Conservation (phyloP, 2,113 vertebrate genomes). For the Monopterus albus region DNA sequence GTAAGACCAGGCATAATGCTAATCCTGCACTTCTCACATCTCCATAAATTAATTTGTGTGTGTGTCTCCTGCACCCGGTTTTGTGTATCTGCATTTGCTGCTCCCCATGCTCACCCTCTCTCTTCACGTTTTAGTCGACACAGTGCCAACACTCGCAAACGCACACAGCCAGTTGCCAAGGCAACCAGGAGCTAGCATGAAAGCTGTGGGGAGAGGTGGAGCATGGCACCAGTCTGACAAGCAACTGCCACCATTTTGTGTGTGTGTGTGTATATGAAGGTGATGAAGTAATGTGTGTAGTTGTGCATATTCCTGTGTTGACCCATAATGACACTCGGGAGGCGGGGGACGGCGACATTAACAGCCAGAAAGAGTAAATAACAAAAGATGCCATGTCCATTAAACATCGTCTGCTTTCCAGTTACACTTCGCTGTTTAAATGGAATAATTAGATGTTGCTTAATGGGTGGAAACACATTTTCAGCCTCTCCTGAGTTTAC, state of each 20-base stretch:
- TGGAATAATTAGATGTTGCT: slow-evolving; percentile 48
- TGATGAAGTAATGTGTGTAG: slow-evolving; percentile 59
- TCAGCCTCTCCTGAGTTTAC: slow-evolving; percentile 7
- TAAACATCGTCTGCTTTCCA: slow-evolving; percentile 21
- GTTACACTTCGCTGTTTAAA: slow-evolving; percentile 41
- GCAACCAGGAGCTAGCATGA: slow-evolving; percentile 80
- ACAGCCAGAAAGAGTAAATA: slow-evolving; percentile 62
- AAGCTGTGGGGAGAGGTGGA: slow-evolving; percentile 77
- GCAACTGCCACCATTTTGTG: slow-evolving; percentile 70
- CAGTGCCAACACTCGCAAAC: slow-evolving; percentile 62
- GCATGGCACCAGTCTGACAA: slow-evolving; percentile 78
- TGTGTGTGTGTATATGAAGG: slow-evolving; percentile 44
- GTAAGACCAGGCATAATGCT: slow-evolving; percentile 56
- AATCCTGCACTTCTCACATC: slow-evolving; percentile 73
- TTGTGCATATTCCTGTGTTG: slow-evolving; percentile 54
- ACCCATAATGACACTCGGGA: slow-evolving; percentile 57
- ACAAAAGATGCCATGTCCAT: slow-evolving; percentile 58
- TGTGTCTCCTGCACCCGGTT: slow-evolving; percentile 29
- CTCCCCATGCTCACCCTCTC: slow-evolving; percentile 53
- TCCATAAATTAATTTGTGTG: slow-evolving; percentile 70
- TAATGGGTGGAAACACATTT: slow-evolving; percentile 34
- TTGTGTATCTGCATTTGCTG: slow-evolving; percentile 47
- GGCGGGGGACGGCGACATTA: slow-evolving; percentile 43
- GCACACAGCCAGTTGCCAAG: slow-evolving; percentile 79
- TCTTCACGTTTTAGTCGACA: slow-evolving; percentile 60